Percentiles rank a stretch among this genome's conserved stretches.
These are phyloP conservation scores for Benitochromis conjunctus DNA, from an alignment of 2,113 vertebrate genomes.

Conservation along the genomic window DNA sequence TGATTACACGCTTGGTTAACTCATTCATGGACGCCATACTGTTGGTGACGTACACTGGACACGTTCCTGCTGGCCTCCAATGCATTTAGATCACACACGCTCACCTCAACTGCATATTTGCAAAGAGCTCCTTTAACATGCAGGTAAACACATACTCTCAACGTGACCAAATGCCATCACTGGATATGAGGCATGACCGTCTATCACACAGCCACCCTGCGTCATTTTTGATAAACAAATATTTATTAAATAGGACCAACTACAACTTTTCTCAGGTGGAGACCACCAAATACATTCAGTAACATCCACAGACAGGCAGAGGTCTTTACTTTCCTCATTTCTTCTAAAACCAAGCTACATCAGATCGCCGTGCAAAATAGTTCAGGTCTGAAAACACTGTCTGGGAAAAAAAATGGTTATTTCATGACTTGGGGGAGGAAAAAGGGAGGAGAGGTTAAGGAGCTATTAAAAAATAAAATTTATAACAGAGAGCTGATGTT, in stretches of 20 bases:
- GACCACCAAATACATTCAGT: background rate
- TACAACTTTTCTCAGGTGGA: background rate
- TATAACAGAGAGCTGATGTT: background rate
- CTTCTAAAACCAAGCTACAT: background rate
- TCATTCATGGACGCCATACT: conserved; percentile 25
- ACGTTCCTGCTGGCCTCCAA: background rate
- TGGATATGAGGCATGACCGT: background rate
- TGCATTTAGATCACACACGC: background rate
- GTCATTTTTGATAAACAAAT: background rate
- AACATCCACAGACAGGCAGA: background rate
- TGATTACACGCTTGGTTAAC: conserved; percentile 57
- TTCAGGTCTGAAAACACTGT: background rate
- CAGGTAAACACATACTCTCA: background rate
- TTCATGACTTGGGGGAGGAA: background rate
- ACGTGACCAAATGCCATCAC: background rate
- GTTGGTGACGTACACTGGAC: conserved; percentile 8
- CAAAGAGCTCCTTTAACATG: background rate
- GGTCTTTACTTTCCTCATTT: background rate
- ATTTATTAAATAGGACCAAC: background rate
- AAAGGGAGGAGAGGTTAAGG: background rate
- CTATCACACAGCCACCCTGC: background rate
- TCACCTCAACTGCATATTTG: background rate
- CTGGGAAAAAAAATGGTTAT: background rate
- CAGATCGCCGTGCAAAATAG: conserved; percentile 16
- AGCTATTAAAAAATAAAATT: background rate